Conservation (phyloP, 2,888 invertebrate genomes). For the Torymus texanus region DNA sequence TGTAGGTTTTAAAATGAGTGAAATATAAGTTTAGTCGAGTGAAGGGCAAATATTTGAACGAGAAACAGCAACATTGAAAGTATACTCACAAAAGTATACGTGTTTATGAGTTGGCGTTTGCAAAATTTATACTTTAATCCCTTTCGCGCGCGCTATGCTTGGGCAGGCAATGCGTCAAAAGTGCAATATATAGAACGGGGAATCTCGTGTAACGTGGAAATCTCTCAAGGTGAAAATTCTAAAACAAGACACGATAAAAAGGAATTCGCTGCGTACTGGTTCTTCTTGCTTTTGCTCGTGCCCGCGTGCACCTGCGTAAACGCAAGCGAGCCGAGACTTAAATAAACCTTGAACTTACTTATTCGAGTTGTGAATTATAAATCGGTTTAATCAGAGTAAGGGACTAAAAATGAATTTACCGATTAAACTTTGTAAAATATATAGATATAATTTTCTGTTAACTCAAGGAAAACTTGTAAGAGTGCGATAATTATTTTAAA, state of each 20-base stretch:
- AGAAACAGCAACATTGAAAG: too few relatives aligned
- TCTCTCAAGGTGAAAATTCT: neutral
- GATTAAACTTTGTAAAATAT: neutral
- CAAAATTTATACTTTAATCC: too few relatives aligned
- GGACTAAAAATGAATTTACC: neutral
- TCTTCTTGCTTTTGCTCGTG: too few relatives aligned
- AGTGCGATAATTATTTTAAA: too few relatives aligned
- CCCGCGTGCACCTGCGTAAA: too few relatives aligned
- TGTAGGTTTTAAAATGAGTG: too few relatives aligned
- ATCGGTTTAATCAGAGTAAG: neutral
- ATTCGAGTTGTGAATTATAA: neutral
- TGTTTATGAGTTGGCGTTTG: too few relatives aligned
- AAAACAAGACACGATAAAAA: neutral
- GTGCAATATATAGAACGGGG: slow-evolving; percentile 10
- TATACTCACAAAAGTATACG: too few relatives aligned
- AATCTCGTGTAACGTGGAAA: neutral
- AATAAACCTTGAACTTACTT: slow-evolving; percentile 3
- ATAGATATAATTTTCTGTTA: neutral
- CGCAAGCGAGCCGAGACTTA: neutral
- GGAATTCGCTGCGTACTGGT: too few relatives aligned
- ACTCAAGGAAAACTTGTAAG: neutral
- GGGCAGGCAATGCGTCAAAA: slow-evolving; percentile 1
- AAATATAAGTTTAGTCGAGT: too few relatives aligned
- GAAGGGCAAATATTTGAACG: too few relatives aligned
- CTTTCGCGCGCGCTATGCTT: too few relatives aligned